phyloP scores from a whole-genome alignment of 2,888 invertebrate genomes.

The Xanthostigma xanthostigma region DNA sequence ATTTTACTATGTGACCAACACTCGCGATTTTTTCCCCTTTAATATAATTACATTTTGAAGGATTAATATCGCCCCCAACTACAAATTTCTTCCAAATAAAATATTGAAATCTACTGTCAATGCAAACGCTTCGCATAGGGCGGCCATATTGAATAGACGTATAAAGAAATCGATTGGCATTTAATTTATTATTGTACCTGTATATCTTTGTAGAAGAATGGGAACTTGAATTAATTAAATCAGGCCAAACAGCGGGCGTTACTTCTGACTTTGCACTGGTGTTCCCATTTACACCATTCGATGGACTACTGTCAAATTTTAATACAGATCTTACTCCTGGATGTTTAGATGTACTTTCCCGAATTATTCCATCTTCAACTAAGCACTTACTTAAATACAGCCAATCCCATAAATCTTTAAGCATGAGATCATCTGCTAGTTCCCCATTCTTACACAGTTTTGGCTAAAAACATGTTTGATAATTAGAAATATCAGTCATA shows the following conservation, averaged over 20 bases:
- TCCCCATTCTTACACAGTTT: constrained; percentile 70
- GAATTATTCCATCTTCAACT: constrained; percentile 47
- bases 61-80: too few species aligned
- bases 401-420: constrained; percentile 77
- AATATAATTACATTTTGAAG: too few species aligned
- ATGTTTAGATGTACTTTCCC: constrained; percentile 41
- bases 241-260: constrained; percentile 44
- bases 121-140: too few species aligned
- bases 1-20: too few species aligned
- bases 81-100: too few species aligned
- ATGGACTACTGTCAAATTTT: constrained; percentile 31
- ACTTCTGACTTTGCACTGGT: constrained; percentile 40
- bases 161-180: not conserved
- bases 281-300: constrained; percentile 20
- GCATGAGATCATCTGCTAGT: constrained; percentile 53
- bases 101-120: not conserved
- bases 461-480: constrained; percentile 30
- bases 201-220: constrained; percentile 37
- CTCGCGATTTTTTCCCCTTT: too few species aligned
- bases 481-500: not conserved
- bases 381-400: constrained; percentile 53
- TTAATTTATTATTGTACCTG: constrained; percentile 25
- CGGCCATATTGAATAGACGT: too few species aligned
- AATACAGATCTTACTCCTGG: constrained; percentile 42
- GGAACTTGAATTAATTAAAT: constrained; percentile 39